Evolutionary conservation across 2,888 invertebrate genomes (phyloP), one percentile per base, ranked within the genome.

Genomic region (Ophion slaviceki): DNA sequence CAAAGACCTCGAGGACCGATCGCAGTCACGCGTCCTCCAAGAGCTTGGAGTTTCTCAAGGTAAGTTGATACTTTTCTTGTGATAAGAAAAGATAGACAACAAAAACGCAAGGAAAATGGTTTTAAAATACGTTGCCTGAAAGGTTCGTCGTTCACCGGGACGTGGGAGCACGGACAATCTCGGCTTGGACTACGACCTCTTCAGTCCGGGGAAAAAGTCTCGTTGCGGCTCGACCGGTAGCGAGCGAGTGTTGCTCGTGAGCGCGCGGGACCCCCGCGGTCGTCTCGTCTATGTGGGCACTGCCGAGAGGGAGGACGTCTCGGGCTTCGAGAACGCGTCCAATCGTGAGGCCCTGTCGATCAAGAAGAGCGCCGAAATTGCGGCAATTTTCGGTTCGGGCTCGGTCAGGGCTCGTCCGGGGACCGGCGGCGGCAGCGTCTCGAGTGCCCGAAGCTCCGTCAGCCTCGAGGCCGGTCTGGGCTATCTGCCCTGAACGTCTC

Each of bases 341-440:
- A 90, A 75, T 4, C 87, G 90, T 75, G 97, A 97, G 90, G 97
- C 97, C 0, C 94, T 98, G 0, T 97, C 97, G 78, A 97, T 98
- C 45, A 98, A 98, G 94, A 98, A 98, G 92, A 97, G 97, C 2
- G 98, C 98, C 0, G 98, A 98, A 93, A 98, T 98, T 90, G 98
- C 98, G 0, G 98, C 98, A 0, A 94, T 98, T 45, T 98, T 98
- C 92, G 97, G 97, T 0, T 97, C 97, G 91, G 96, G 97, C 92
- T 89, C 89, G 24, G 77, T 86, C 40, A 89, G 92, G 57, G 88
- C 90, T 10, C 90, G 91, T 57, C 90, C 92, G 80, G 87, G 93
- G 74, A 84, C 90, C 11, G 91, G 92, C 8, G 91, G 92, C 8
- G 91, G 92, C 80, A 94, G 93, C 59, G 90, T 91, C 0, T 93